phyloP scores from a whole-genome alignment of 2,888 invertebrate genomes.

The Agrotis exclamationis region DNA sequence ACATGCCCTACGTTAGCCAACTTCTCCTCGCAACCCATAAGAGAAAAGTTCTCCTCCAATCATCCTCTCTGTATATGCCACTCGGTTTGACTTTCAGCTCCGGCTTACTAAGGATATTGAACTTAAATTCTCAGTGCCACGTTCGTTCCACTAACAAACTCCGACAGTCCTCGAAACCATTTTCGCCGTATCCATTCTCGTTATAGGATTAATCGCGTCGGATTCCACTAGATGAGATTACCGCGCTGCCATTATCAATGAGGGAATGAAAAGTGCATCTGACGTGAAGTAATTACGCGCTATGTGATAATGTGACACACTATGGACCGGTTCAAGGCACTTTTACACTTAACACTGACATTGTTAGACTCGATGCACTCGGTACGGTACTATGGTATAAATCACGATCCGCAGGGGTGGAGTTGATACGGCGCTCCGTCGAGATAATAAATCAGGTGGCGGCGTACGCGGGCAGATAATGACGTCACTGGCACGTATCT shows the following conservation, averaged over 20 bases:
- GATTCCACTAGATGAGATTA: constrained; percentile 24
- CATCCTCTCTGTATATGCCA: neutral
- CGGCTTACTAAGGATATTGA: neutral
- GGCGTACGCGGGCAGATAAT: constrained; percentile 85
- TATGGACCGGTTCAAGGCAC: constrained; percentile 65
- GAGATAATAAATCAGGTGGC: constrained; percentile 88
- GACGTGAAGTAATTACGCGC: constrained; percentile 60
- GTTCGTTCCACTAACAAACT: constrained; percentile 17
- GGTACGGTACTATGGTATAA: constrained; percentile 68
- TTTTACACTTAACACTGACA: constrained; percentile 76
- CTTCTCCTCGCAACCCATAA: constrained; percentile 39
- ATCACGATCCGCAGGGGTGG: constrained; percentile 79
- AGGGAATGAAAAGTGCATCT: constrained; percentile 66
- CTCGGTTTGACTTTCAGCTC: constrained; percentile 3
- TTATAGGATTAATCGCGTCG: constrained; percentile 17
- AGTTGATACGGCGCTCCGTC: constrained; percentile 78
- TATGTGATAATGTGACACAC: constrained; percentile 13
- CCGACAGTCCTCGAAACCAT: constrained; percentile 3
- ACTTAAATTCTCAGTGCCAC: neutral
- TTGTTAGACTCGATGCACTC: constrained; percentile 70
- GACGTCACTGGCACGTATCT: constrained; percentile 90
- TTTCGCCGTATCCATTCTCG: constrained; percentile 13
- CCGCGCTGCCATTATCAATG: constrained; percentile 50
- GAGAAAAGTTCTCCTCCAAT: neutral
- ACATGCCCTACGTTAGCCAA: constrained; percentile 43